Conservation (phyloP, 2,888 invertebrate species). For the Hypomecis atomaria region DNA sequence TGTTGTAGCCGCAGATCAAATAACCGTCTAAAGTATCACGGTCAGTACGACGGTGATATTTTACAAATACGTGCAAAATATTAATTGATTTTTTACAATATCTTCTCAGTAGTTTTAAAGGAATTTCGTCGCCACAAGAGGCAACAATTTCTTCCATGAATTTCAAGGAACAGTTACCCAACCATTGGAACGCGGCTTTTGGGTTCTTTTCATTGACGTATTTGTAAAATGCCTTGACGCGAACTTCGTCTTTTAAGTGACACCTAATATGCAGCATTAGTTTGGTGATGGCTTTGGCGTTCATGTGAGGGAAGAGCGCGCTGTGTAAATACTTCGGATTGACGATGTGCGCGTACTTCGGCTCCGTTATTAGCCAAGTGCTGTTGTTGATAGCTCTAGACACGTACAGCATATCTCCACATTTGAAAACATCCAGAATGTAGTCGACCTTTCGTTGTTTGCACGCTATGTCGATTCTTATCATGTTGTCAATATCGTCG, state of each 20-base stretch:
- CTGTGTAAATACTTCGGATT: conserved; percentile 64
- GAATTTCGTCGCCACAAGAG: conserved; percentile 42
- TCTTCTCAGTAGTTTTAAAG: conserved; percentile 51
- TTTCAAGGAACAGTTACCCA: conserved; percentile 59
- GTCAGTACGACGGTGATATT: conserved; percentile 16
- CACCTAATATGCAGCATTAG: conserved; percentile 63
- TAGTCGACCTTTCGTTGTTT: conserved; percentile 53
- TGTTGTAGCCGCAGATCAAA: no score
- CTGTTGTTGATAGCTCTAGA: conserved; percentile 65
- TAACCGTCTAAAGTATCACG: no score
- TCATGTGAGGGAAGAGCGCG: conserved; percentile 64
- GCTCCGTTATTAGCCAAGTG: conserved; percentile 66
- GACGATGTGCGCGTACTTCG: conserved; percentile 62
- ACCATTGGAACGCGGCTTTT: conserved; percentile 58
- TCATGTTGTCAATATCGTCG: conserved; percentile 54
- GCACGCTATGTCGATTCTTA: conserved; percentile 62
- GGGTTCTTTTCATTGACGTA: conserved; percentile 49
- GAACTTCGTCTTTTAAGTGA: conserved; percentile 58
- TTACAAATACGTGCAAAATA: conserved; percentile 46
- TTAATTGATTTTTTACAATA: conserved; percentile 56
- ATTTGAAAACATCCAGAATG: conserved; percentile 55
- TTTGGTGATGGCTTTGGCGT: conserved; percentile 61
- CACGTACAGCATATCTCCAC: conserved; percentile 64
- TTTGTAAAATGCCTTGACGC: conserved; percentile 66
- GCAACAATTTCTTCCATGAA: conserved; percentile 56